Evolutionary conservation across 1,140 invertebrate genomes (phyloP).

Genomic region (Alviniconcha marisindica): DNA sequence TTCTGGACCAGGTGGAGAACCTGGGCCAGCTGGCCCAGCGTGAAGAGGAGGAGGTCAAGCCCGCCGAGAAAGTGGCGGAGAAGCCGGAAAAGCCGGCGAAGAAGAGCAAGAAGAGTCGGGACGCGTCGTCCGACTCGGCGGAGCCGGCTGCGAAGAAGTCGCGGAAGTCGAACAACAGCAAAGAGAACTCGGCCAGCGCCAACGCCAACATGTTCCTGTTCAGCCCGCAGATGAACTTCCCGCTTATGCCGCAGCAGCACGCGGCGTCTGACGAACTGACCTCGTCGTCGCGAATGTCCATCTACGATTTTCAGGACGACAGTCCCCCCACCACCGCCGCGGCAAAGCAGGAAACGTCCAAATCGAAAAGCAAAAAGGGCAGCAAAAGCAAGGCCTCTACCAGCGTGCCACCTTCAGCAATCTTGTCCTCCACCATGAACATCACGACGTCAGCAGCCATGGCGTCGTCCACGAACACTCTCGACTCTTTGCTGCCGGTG

Average conservation of each 20-base stretch:
- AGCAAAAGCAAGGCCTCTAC: constrained; percentile 27
- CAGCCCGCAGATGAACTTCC: background rate
- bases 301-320: constrained; percentile 67
- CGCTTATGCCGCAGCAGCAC: constrained; percentile 26
- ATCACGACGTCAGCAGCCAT: background rate
- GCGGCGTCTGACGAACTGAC: constrained; percentile 10
- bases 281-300: constrained; percentile 50
- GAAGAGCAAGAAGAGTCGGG: constrained; percentile 21
- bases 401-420: background rate
- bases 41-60: constrained; percentile 23
- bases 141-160: background rate
- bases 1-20: constrained; percentile 71
- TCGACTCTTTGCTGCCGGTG: background rate
- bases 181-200: background rate
- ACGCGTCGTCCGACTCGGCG: background rate
- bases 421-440: background rate
- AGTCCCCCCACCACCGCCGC: constrained; percentile 33
- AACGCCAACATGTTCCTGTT: constrained; percentile 5
- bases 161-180: background rate
- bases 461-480: background rate
- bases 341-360: constrained; percentile 8
- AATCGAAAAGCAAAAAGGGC: constrained; percentile 22
- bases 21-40: constrained; percentile 40
- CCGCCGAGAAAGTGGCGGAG: constrained; percentile 48
- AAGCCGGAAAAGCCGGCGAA: constrained; percentile 22